Evolutionary conservation across 2,888 invertebrate genomes (phyloP).

Genomic region (Orthosia cruda): DNA sequence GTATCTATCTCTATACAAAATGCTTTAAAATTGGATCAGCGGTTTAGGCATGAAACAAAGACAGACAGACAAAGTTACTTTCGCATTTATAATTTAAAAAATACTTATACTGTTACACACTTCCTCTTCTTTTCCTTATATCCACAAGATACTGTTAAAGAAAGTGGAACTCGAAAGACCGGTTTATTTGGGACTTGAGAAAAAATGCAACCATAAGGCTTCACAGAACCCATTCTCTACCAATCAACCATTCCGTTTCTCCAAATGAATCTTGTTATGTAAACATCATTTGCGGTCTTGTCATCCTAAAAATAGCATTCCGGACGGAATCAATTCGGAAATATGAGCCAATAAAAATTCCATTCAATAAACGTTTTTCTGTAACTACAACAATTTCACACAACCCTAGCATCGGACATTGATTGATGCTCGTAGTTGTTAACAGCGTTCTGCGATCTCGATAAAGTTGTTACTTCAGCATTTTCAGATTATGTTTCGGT

Average conservation of each 20-base stretch:
- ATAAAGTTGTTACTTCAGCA: slow-evolving; percentile 77
- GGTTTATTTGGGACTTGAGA: too few relatives aligned
- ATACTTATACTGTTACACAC: too few relatives aligned
- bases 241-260: background rate
- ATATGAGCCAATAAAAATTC: slow-evolving; percentile 66
- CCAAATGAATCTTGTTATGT: slow-evolving; percentile 6
- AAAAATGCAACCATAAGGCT: too few relatives aligned
- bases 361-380: slow-evolving; percentile 68
- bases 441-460: slow-evolving; percentile 79
- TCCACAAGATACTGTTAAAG: background rate
- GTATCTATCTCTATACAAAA: too few relatives aligned
- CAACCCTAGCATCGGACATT: slow-evolving; percentile 75
- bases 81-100: too few relatives aligned
- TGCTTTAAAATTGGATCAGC: too few relatives aligned
- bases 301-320: slow-evolving; percentile 24
- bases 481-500: slow-evolving; percentile 74
- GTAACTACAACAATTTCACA: slow-evolving; percentile 73
- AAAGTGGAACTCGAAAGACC: background rate
- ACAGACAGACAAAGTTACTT: too few relatives aligned
- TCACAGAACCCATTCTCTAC: background rate
- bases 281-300: slow-evolving; percentile 4
- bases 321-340: slow-evolving; percentile 32
- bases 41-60: too few relatives aligned
- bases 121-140: too few relatives aligned
- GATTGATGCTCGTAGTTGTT: slow-evolving; percentile 81